Base-by-base conservation (phyloP, 2,113 vertebrate genomes). In the Xenopus borealis region DNA sequence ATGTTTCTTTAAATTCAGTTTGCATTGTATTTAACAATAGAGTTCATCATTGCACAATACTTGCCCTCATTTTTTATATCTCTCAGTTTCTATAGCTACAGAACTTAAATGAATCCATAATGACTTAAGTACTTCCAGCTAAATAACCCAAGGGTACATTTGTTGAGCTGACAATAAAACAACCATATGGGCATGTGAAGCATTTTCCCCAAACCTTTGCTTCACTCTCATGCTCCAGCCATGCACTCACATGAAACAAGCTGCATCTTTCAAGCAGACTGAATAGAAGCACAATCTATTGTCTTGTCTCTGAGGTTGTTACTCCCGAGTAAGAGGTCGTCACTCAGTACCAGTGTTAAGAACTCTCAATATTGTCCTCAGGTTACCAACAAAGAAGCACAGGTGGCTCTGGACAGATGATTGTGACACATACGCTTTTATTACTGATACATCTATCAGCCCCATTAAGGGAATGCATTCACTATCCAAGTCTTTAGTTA, bases 81-180 rank as follows among this genome's bases (percentile, higher is more conserved):
- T 69, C 66, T 27, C 66, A 16, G 73, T 75, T 62, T 55, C 73
- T 75, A 69, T 62, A 75, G 73, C 45, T 75, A 69, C 73, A 62
- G 66, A 62, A 61, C 58, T 68, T 75, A 75, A 74, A 62, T 75
- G 47, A 75, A 75, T 69, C 66, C 19, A 62, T 75, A 75, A 75
- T 62, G 66, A 68, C 65, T 68, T 44, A 44, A 40, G 66, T 13
- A 47, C 45, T 62, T 62, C 66, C 13, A 62, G 23, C 59, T 47
- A 62, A 33, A 53, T 66, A 75, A 62, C 73, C 66, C 61, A 50
- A 30, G 73, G 73, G 58, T 57, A 75, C 33, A 75, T 62, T 75
- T 62, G 52, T 52, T 57, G 68, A 40, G 46, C 46, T 69, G 57
- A 27, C 73, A 62, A 63, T 63, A 53, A 44, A 62, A 52, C 1